Conservation (phyloP, 2,113 vertebrate genomes). For the Clarias macrocephalus region DNA sequence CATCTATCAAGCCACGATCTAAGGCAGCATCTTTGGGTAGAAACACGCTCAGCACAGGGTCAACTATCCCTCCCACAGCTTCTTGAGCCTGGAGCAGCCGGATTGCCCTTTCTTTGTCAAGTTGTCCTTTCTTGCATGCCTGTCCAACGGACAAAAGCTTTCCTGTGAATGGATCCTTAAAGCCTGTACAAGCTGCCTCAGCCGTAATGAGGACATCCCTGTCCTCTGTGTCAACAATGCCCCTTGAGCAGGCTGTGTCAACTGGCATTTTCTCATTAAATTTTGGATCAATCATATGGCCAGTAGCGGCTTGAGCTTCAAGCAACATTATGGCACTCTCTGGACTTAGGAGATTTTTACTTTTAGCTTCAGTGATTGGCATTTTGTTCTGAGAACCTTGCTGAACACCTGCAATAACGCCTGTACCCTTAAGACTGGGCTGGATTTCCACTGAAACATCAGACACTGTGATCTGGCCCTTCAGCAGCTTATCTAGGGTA, state of each 20-base stretch:
- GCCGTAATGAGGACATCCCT: constrained; percentile 85
- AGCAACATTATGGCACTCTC: constrained; percentile 85
- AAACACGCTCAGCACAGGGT: constrained; percentile 89
- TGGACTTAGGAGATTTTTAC: constrained; percentile 79
- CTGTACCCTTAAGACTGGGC: constrained; percentile 84
- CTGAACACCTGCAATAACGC: constrained; percentile 85
- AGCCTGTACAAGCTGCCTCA: constrained; percentile 89
- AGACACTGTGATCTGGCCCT: constrained; percentile 83
- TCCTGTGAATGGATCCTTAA: constrained; percentile 89
- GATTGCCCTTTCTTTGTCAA: constrained; percentile 81
- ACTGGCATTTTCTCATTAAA: constrained; percentile 85
- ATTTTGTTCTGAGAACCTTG: constrained; percentile 81
- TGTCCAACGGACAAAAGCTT: constrained; percentile 87
- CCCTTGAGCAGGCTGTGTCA: constrained; percentile 86
- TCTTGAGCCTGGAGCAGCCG: constrained; percentile 90
- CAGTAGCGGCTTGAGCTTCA: constrained; percentile 94
- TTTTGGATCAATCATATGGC: constrained; percentile 85
- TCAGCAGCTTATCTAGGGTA: constrained; percentile 84
- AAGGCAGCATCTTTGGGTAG: constrained; percentile 87
- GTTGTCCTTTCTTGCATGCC: constrained; percentile 84
- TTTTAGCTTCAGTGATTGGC: constrained; percentile 86
- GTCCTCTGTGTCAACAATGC: constrained; percentile 88
- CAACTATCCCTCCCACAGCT: constrained; percentile 87
- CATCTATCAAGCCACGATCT: constrained; percentile 88
- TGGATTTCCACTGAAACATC: constrained; percentile 86